Percentiles rank a stretch among this genome's conserved stretches.
These are phyloP conservation scores for Procambarus virginalis DNA, from an alignment of 1,140 invertebrate species.

Conservation along the genomic window DNA sequence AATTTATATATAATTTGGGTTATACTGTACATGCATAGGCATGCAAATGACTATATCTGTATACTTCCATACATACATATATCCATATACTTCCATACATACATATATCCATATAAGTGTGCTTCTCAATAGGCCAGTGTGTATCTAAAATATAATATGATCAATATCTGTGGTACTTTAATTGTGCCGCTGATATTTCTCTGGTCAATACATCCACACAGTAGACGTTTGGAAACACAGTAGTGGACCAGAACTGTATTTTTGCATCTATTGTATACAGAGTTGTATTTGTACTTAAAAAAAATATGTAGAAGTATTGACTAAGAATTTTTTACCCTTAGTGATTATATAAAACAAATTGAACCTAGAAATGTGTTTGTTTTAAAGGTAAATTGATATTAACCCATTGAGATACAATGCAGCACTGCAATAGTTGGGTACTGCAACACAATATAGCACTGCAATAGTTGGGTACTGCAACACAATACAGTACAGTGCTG, in stretches of 20 bases:
- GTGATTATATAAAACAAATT: neutral
- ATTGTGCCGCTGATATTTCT: slow-evolving; percentile 6
- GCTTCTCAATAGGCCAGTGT: slow-evolving; percentile 9
- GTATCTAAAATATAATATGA: slow-evolving; percentile 9
- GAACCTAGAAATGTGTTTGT: neutral
- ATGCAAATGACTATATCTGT: slow-evolving; percentile 39
- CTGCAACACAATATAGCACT: too few relatives aligned
- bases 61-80: slow-evolving; percentile 10
- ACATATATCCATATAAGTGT: slow-evolving; percentile 22
- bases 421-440: too few relatives aligned
- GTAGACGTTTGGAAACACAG: slow-evolving; percentile 50
- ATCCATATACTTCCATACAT: slow-evolving; percentile 10
- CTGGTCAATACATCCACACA: neutral
- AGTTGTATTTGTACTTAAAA: slow-evolving; percentile 67
- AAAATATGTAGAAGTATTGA: slow-evolving; percentile 46
- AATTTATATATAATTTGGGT: too few relatives aligned
- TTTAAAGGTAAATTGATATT: too few relatives aligned
- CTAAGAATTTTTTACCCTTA: neutral
- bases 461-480: too few relatives aligned
- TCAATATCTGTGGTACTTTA: slow-evolving; percentile 7
- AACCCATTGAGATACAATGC: too few relatives aligned
- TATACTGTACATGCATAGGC: neutral
- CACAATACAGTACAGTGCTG: too few relatives aligned
- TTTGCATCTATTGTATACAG: slow-evolving; percentile 68
- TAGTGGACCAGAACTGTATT: slow-evolving; percentile 64